These are phyloP conservation scores for Euproctis similis DNA, from an alignment of 2,888 invertebrate genomes.

Conservation along the genomic window DNA sequence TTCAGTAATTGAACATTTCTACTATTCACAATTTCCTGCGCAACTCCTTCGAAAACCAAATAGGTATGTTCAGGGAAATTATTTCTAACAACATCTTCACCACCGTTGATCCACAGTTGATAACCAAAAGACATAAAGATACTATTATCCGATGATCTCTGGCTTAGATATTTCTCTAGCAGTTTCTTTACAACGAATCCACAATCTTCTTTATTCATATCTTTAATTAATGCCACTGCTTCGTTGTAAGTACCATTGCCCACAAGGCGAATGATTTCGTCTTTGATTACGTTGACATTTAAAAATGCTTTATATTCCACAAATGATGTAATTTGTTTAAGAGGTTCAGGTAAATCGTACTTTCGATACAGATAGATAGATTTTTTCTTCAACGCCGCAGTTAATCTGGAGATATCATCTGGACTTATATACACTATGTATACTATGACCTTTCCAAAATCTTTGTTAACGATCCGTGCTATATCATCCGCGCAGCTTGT, in stretches of 20 bases:
- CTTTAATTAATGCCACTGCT: conserved; percentile 26
- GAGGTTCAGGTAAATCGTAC: conserved; percentile 18
- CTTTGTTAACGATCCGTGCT: conserved; percentile 31
- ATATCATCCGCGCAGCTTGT: conserved; percentile 36
- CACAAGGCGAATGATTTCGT: conserved; percentile 21
- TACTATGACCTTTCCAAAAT: conserved; percentile 30
- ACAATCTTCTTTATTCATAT: conserved; percentile 8
- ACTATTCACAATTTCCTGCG: conserved; percentile 26
- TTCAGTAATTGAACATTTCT: conserved; percentile 23
- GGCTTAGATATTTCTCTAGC: conserved; percentile 19
- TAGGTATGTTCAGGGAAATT: conserved; percentile 23
- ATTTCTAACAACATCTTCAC: conserved; percentile 17
- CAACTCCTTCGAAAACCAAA: conserved; percentile 18
- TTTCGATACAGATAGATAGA: conserved; percentile 19
- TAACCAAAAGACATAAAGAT: conserved; percentile 24
- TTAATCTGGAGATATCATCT: conserved; percentile 28
- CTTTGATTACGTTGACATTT: conserved; percentile 19
- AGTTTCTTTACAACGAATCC: conserved; percentile 9
- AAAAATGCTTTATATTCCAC: conserved; percentile 24
- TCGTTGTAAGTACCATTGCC: conserved; percentile 15
- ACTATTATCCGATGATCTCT: conserved; percentile 4
- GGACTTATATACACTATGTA: conserved; percentile 18
- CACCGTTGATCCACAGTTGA: conserved; percentile 24
- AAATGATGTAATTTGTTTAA: conserved; percentile 24
- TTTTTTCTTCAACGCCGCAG: conserved; percentile 18